These are phyloP conservation scores for Halcyon smyrnensis DNA, from an alignment of 2,797 vertebrate genomes.

Conservation along the genomic window DNA sequence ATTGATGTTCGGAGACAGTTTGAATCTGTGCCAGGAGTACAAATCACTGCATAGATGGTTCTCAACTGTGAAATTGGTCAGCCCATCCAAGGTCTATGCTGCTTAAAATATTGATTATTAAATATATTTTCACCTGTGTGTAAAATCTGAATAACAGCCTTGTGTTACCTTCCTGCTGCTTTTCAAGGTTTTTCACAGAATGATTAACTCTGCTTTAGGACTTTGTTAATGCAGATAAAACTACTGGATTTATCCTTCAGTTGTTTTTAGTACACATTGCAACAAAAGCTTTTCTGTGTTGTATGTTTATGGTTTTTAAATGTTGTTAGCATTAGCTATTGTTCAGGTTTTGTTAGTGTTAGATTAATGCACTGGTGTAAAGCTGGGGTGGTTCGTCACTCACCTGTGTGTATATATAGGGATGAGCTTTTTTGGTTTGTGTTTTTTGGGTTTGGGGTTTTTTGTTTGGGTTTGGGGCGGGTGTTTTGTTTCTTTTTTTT, in stretches of 20 bases:
- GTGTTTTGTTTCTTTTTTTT: rapidly evolving
- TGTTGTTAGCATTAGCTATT: neutral
- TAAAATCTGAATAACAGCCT: neutral
- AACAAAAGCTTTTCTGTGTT: neutral
- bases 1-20: neutral
- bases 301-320: neutral
- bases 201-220: neutral
- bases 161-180: neutral
- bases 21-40: neutral
- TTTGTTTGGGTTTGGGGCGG: neutral
- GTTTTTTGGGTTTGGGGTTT: no score
- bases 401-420: neutral
- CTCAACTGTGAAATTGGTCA: conserved; percentile 6
- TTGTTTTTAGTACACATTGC: neutral
- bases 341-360: neutral
- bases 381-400: neutral
- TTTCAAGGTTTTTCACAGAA: neutral
- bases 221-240: neutral
- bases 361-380: neutral
- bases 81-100: neutral
- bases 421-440: neutral
- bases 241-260: neutral
- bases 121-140: neutral
- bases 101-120: neutral
- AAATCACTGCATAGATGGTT: neutral